Evolutionary conservation across 2,113 vertebrate species (phyloP).

Genomic region (Megatriorchis doriae): DNA sequence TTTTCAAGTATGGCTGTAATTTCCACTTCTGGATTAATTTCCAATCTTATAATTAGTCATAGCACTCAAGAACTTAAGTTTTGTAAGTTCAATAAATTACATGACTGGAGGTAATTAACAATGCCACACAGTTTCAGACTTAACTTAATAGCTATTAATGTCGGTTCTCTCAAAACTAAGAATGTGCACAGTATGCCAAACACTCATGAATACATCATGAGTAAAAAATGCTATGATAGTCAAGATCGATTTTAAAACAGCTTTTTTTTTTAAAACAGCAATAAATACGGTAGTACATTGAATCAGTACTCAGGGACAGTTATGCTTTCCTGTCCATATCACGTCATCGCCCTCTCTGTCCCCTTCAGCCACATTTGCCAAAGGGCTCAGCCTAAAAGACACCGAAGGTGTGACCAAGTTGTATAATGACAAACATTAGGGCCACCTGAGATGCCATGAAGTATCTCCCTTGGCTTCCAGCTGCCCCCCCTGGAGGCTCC

Average conservation of each 20-base stretch:
- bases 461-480: background rate
- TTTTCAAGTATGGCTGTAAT: conserved; percentile 13
- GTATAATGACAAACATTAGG: background rate
- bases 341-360: background rate
- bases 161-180: background rate
- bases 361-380: background rate
- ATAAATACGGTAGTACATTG: background rate
- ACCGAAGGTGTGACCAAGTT: background rate
- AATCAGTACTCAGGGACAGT: background rate
- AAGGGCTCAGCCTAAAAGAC: background rate
- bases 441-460: background rate
- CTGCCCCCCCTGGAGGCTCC: background rate
- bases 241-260: background rate
- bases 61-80: conserved; percentile 34
- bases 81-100: conserved; percentile 38
- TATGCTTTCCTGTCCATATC: background rate
- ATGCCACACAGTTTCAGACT: background rate
- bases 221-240: background rate
- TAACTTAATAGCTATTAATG: conserved; percentile 27
- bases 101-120: conserved; percentile 34
- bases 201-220: background rate
- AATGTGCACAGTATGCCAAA: background rate
- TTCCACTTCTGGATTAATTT: conserved; percentile 46
- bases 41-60: conserved; percentile 21
- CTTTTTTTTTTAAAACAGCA: background rate